Percentiles rank a stretch among this genome's conserved stretches.
phyloP scores from a whole-genome alignment of 2,113 vertebrate species.

The Syrmaticus mikado region DNA sequence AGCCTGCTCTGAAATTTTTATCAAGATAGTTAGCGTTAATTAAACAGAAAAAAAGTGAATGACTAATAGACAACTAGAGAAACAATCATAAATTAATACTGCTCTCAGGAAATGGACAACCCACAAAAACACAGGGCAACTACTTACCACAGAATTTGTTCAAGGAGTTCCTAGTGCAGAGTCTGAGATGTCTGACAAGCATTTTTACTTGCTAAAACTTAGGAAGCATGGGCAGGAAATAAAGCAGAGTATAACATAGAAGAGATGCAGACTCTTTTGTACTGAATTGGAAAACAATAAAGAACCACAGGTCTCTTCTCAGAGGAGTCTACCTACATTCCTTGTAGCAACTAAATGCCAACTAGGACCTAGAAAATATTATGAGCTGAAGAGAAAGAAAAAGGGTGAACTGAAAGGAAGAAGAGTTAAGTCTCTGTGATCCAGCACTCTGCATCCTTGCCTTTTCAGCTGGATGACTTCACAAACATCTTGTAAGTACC shows the following conservation, averaged over 20 bases:
- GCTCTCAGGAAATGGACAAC: neutral
- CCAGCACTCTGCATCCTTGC: neutral
- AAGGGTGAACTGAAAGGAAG: neutral
- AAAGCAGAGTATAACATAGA: neutral
- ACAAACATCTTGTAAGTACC: conserved; percentile 27
- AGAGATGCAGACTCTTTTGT: neutral
- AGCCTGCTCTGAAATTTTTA: neutral
- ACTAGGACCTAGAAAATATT: neutral
- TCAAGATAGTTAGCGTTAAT: neutral
- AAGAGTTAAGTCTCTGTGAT: neutral
- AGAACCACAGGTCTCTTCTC: neutral
- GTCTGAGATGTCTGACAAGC: neutral
- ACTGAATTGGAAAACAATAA: neutral
- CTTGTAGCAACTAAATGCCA: neutral
- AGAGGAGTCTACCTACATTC: neutral
- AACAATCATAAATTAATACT: neutral
- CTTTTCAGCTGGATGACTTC: conserved; percentile 36
- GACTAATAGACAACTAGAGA: neutral
- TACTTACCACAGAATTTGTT: neutral
- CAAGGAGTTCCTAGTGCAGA: neutral
- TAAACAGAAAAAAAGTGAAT: neutral
- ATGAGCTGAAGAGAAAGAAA: neutral
- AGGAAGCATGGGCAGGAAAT: neutral
- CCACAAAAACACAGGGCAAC: neutral
- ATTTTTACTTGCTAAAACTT: neutral